phyloP scores from a whole-genome alignment of 1,140 invertebrate genomes.

The Anastrepha ludens region DNA sequence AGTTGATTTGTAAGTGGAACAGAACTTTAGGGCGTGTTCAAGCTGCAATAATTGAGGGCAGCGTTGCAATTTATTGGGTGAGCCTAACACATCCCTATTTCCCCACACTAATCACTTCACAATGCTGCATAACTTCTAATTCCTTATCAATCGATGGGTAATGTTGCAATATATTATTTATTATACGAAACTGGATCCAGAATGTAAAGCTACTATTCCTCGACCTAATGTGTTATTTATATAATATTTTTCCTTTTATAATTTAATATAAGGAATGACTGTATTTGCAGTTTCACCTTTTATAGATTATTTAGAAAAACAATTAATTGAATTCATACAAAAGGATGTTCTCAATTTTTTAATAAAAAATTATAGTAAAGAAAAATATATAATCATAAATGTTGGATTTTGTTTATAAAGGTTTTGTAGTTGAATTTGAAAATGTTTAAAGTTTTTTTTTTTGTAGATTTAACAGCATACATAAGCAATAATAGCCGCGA shows the following conservation, averaged over 20 bases:
- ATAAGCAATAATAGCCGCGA: constrained; percentile 40
- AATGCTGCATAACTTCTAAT: too few species aligned
- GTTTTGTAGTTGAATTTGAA: constrained; percentile 26
- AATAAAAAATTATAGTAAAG: constrained; percentile 34
- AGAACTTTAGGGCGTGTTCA: too few species aligned
- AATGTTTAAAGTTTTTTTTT: constrained; percentile 4
- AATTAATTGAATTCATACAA: constrained; percentile 44
- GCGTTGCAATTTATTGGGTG: too few species aligned
- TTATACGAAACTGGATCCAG: neutral
- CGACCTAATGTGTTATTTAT: constrained; percentile 23
- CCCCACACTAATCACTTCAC: too few species aligned
- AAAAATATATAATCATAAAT: constrained; percentile 41
- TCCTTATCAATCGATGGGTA: too few species aligned
- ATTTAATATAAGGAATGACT: neutral
- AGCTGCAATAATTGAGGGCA: too few species aligned
- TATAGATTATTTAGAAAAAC: constrained; percentile 36
- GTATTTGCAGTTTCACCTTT: neutral
- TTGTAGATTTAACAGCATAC: constrained; percentile 26
- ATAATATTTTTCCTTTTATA: constrained; percentile 5
- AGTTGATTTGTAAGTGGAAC: too few species aligned
- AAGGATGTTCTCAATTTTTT: constrained; percentile 48
- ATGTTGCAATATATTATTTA: too few species aligned
- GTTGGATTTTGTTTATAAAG: constrained; percentile 21
- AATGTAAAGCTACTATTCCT: too few species aligned
- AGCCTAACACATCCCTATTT: too few species aligned